Percentiles rank a stretch among this genome's conserved stretches.
phyloP scores from a whole-genome alignment of 2,888 invertebrate species.

The Drosophila bunnanda region DNA sequence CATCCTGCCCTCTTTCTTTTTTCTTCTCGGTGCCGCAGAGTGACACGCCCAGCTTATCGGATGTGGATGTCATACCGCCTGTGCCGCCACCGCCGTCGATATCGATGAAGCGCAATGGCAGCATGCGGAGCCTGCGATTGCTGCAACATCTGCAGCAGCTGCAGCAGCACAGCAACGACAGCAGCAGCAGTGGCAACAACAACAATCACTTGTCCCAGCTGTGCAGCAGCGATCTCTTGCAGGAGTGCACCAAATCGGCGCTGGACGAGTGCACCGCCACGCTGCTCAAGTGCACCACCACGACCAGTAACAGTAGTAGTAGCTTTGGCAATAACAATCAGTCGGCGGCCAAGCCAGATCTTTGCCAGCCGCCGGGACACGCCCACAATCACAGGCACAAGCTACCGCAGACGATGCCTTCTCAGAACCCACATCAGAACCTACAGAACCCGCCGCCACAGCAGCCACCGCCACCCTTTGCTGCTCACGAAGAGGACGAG shows the following conservation, averaged over 20 bases:
- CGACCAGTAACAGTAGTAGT: slow-evolving; percentile 38
- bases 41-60: slow-evolving; percentile 82
- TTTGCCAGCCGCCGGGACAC: slow-evolving; percentile 57
- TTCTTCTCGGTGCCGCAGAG: slow-evolving; percentile 64
- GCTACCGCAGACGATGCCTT: slow-evolving; percentile 22
- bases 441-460: slow-evolving; percentile 9
- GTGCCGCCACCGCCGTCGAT: slow-evolving; percentile 83
- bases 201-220: slow-evolving; percentile 70
- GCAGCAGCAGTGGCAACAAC: slow-evolving; percentile 38
- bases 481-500: slow-evolving; percentile 79
- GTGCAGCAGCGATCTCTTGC: slow-evolving; percentile 77
- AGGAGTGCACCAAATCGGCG: slow-evolving; percentile 76
- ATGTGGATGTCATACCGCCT: slow-evolving; percentile 84
- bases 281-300: slow-evolving; percentile 83
- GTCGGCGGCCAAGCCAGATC: slow-evolving; percentile 58
- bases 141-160: slow-evolving; percentile 72
- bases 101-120: slow-evolving; percentile 81
- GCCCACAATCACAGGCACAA: slow-evolving; percentile 41
- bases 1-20: background rate
- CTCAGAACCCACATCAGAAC: slow-evolving; percentile 17
- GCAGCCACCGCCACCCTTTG: slow-evolving; percentile 60
- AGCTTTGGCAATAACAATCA: slow-evolving; percentile 48
- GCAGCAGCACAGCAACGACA: slow-evolving; percentile 48
- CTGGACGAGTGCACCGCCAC: slow-evolving; percentile 84
- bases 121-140: slow-evolving; percentile 79